Evolutionary conservation across 1,140 invertebrate species (phyloP), one percentile per base, ranked within the genome.

Genomic region (Coboldia fuscipes): DNA sequence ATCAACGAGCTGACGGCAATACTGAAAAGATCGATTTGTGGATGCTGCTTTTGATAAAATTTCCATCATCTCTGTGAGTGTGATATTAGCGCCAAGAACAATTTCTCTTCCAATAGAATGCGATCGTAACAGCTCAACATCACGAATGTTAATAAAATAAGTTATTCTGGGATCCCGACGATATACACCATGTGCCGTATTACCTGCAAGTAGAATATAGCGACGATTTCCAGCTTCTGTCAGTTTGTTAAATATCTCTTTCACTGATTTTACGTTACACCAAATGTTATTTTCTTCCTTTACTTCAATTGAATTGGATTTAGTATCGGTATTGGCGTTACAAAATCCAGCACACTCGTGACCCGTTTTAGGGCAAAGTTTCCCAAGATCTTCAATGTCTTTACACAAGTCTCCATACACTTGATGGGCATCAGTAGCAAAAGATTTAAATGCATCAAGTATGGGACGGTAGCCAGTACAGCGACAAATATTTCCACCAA

Each of bases 381-480:
- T n/a, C n/a, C n/a, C n/a, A n/a, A n/a, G n/a, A n/a, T 37, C 36
- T 18, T 37, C 33, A 34, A 34, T 34, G n/a, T n/a, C n/a, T n/a
- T n/a, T n/a, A n/a, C n/a, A n/a, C n/a, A n/a, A n/a, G n/a, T n/a
- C n/a, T n/a, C n/a, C n/a, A n/a, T n/a, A n/a, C 22, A 23, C 22
- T 8, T 13, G 7, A 15, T 12, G 17, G 3, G 67, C 65, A 44
- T 82, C 73, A 1, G 43, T 49, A 1, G 72, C 70, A 36, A 78
- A 72, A 2, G 73, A 68, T 52, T 84, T 84, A 47, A 84, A 84
- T 18, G 78, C 67, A 40, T 84, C 77, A 23, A 84, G 56, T 45
- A 89, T 88, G 2, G 83, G 71, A 36, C 84, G 59, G 43, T 86
- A 89, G 1, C 84, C 84, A 2, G 84, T 89, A 49, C 84, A 89